These are phyloP conservation scores for Rhagophthalmus giganteus DNA, from an alignment of 2,888 invertebrate species.

Conservation along the genomic window DNA sequence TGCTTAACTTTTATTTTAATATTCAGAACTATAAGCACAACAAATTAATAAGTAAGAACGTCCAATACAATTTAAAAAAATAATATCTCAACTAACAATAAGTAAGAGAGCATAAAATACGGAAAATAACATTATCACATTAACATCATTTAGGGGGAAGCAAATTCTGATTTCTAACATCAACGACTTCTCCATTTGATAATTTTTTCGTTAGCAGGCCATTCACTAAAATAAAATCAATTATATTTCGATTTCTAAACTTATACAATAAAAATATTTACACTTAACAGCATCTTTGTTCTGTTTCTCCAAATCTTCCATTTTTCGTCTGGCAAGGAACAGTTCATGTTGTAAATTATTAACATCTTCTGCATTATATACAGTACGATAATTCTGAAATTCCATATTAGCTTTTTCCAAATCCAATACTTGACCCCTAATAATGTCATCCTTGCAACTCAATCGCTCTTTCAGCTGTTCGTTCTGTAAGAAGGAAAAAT, in stretches of 20 bases:
- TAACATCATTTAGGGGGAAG: background rate
- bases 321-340: conserved; percentile 36
- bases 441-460: conserved; percentile 39
- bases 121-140: background rate
- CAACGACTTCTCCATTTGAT: background rate
- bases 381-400: conserved; percentile 44
- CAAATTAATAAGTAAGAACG: background rate
- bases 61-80: background rate
- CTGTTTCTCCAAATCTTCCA: conserved; percentile 46
- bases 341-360: conserved; percentile 43
- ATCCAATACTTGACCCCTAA: conserved; percentile 40
- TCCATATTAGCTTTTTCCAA: conserved; percentile 41
- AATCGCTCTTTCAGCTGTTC: conserved; percentile 33
- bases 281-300: conserved; percentile 49
- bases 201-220: background rate
- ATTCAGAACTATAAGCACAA: background rate
- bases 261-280: conserved; percentile 33
- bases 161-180: background rate
- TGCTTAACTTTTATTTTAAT: too few relatives aligned
- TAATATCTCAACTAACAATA: too few relatives aligned
- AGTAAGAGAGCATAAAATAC: too few relatives aligned
- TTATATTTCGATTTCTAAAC: too few relatives aligned
- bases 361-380: conserved; percentile 43
- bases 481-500: conserved; percentile 29
- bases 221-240: background rate